phyloP scores from a whole-genome alignment of 2,888 invertebrate species.

The Invenusta paracnida region DNA sequence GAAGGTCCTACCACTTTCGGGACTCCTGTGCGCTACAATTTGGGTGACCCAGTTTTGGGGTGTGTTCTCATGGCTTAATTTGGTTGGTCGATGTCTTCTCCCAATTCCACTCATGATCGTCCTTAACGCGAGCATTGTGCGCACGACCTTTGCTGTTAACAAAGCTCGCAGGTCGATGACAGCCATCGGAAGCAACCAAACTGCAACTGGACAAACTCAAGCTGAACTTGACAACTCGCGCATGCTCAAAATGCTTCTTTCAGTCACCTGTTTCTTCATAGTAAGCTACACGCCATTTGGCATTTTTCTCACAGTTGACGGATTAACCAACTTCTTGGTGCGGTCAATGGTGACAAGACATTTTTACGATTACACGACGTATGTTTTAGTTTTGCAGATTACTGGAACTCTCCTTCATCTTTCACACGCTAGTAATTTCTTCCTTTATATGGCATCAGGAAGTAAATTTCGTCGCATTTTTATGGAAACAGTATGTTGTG shows the following conservation, averaged over 20 bases:
- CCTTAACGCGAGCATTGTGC: not conserved
- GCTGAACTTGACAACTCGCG: not conserved
- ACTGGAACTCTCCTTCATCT: not conserved
- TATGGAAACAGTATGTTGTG: not conserved
- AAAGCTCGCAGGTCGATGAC: not conserved
- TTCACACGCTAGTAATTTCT: conserved; percentile 32
- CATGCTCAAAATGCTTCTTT: conserved; percentile 24
- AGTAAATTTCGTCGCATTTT: not conserved
- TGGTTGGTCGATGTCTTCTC: not conserved
- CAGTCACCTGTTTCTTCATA: conserved; percentile 14
- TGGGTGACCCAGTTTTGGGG: not conserved
- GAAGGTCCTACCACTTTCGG: not conserved
- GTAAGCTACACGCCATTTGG: not conserved
- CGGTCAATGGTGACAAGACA: not conserved
- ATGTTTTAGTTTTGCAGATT: not conserved
- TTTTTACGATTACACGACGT: not conserved
- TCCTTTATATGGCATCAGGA: conserved; percentile 24
- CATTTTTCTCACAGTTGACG: not conserved
- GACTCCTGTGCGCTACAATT: not conserved
- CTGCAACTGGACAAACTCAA: not conserved
- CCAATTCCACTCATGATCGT: not conserved
- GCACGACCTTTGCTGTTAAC: not conserved
- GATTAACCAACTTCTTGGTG: not conserved
- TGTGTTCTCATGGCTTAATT: not conserved
- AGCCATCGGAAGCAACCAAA: not conserved